phyloP scores from a whole-genome alignment of 2,797 vertebrate genomes.

The Lophius americanus region DNA sequence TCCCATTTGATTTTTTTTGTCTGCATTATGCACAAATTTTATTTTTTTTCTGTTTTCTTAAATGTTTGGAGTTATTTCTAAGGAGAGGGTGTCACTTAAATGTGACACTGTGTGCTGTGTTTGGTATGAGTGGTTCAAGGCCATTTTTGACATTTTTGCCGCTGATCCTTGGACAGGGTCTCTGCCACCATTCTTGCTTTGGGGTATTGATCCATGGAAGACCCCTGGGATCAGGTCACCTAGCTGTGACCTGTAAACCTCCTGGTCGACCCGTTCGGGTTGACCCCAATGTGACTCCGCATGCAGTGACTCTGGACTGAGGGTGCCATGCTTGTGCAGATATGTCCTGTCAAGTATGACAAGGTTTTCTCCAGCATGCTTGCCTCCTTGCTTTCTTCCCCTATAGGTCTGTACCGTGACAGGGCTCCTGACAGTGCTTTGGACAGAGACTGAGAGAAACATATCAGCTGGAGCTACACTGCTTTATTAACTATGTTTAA shows the following conservation, averaged over 20 bases:
- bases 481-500: slow-evolving; percentile 21
- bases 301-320: slow-evolving; percentile 84
- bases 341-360: slow-evolving; percentile 82
- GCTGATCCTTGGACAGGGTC: slow-evolving; percentile 82
- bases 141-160: slow-evolving; percentile 77
- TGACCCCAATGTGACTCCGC: slow-evolving; percentile 81
- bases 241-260: slow-evolving; percentile 72
- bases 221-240: slow-evolving; percentile 74
- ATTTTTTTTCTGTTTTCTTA: slow-evolving; percentile 50
- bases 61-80: slow-evolving; percentile 66
- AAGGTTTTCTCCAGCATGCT: slow-evolving; percentile 82
- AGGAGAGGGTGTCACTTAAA: slow-evolving; percentile 82
- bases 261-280: slow-evolving; percentile 62
- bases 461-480: slow-evolving; percentile 69
- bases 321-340: slow-evolving; percentile 85
- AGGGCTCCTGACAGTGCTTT: slow-evolving; percentile 73
- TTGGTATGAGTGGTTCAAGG: slow-evolving; percentile 58
- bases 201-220: slow-evolving; percentile 76
- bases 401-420: slow-evolving; percentile 72
- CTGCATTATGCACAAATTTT: slow-evolving; percentile 47
- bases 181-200: slow-evolving; percentile 68
- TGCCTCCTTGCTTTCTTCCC: slow-evolving; percentile 85
- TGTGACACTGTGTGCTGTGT: slow-evolving; percentile 69
- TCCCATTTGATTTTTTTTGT: slow-evolving; percentile 31
- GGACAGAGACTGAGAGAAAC: slow-evolving; percentile 60